Evolutionary conservation across 2,797 vertebrate genomes (phyloP).

Genomic region (Phyllotis vaccarum): DNA sequence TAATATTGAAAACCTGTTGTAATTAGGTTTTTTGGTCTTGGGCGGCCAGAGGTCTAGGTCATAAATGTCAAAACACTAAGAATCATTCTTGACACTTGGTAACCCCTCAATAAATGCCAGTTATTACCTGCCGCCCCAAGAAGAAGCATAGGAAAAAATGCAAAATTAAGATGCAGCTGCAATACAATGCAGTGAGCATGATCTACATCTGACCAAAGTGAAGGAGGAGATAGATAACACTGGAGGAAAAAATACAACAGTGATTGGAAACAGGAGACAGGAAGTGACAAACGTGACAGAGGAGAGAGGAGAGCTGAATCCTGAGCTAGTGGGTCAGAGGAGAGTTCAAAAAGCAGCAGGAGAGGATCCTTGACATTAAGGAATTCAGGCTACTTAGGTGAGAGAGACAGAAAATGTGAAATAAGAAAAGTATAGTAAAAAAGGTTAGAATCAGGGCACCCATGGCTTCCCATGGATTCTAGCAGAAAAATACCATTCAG

Average conservation of each 20-base stretch:
- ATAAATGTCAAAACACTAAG: conserved; percentile 5
- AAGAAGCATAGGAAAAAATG: not conserved
- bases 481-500: not conserved
- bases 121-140: not conserved
- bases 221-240: conserved; percentile 8
- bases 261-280: not conserved
- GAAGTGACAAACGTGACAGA: not conserved
- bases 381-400: not conserved
- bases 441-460: not conserved
- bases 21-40: too few relatives aligned
- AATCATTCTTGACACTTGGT: not conserved
- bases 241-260: not conserved
- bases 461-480: not conserved
- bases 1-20: not conserved
- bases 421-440: not conserved
- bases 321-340: not conserved
- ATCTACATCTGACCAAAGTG: not conserved
- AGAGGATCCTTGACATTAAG: not conserved
- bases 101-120: not conserved
- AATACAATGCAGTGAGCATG: not conserved
- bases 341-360: not conserved
- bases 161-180: not conserved
- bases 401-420: not conserved
- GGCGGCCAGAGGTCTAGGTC: too few relatives aligned
- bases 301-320: conserved; percentile 1